Base-by-base conservation (phyloP, 2,113 vertebrate species). In the Panurus biarmicus region DNA sequence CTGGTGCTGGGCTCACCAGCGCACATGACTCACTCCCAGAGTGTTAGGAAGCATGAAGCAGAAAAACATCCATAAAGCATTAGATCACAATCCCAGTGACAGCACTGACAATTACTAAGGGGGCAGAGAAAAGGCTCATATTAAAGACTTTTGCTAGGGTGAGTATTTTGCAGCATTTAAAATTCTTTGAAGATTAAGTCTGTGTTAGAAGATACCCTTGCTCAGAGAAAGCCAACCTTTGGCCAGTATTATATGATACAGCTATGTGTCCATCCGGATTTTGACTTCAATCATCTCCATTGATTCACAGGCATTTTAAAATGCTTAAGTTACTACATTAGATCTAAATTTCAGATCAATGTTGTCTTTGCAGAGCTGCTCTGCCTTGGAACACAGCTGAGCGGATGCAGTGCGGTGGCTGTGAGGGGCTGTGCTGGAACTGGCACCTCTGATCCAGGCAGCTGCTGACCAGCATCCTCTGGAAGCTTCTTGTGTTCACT, bases 271-370 rank as follows among this genome's bases (percentile, higher is more conserved):
- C 95, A 87, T 95, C 96, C 89, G 94, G 89, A 95, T 97, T 97
- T 96, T 75, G 42, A 93, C 96, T 97, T 97, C 96, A 97, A 94
- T 96, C 92, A 96, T 95, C 95, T 62, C 57, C 96, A 97, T 94
- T 96, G 96, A 97, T 97, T 96, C 44, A 7, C 81, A 91, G 85
- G 78, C 91, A 93, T 96, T 96, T 95, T 70, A 40, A 97, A 97
- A 97, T 88, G 93, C 94, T 96, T 95, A 97, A 97, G 95, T 96
- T 94, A 87, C 93, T 94, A 91, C 28, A 79, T 57, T 5, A 87
- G 79, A 93, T 97, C 96, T 94, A 96, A 96, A 96, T 96, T 97
- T 72, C 92, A 93, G 96, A 97, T 97, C 88, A 56, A 91, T 85
- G 75, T 88, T 94, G 86, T 54, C 82, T 97, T 84, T 96, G 89